Evolutionary conservation across 1,140 invertebrate species (phyloP).

Genomic region (Nasonia vitripennis): DNA sequence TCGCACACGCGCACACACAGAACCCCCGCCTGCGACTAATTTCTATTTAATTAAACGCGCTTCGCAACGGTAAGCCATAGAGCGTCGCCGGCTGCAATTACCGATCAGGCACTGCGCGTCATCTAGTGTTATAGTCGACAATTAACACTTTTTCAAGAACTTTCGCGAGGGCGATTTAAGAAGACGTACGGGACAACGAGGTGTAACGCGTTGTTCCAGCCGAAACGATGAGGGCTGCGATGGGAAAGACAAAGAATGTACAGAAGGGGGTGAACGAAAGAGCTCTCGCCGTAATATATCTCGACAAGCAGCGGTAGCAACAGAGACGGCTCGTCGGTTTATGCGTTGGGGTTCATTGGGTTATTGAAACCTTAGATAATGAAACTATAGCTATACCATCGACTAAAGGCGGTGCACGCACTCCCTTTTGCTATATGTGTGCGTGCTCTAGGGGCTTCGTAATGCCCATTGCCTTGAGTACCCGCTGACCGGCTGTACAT

Average conservation of each 20-base stretch:
- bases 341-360: constrained; percentile 65
- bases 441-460: constrained; percentile 68
- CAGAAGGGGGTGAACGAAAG: neutral
- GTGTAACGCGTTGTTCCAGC: neutral
- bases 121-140: neutral
- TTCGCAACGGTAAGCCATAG: constrained; percentile 42
- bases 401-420: neutral
- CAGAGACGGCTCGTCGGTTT: neutral
- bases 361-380: constrained; percentile 72
- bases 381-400: constrained; percentile 57
- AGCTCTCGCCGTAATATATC: neutral
- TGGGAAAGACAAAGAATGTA: neutral
- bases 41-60: constrained; percentile 49
- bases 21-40: constrained; percentile 26
- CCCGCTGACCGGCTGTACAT: neutral
- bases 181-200: neutral
- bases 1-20: neutral
- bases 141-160: neutral
- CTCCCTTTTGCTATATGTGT: neutral
- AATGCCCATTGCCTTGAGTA: constrained; percentile 60
- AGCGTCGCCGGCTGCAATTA: neutral
- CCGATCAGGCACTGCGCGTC: constrained; percentile 19
- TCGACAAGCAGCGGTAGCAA: neutral
- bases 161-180: neutral
- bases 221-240: too few relatives aligned